phyloP scores from a whole-genome alignment of 2,888 invertebrate species.

The Schrankia costaestrigalis region DNA sequence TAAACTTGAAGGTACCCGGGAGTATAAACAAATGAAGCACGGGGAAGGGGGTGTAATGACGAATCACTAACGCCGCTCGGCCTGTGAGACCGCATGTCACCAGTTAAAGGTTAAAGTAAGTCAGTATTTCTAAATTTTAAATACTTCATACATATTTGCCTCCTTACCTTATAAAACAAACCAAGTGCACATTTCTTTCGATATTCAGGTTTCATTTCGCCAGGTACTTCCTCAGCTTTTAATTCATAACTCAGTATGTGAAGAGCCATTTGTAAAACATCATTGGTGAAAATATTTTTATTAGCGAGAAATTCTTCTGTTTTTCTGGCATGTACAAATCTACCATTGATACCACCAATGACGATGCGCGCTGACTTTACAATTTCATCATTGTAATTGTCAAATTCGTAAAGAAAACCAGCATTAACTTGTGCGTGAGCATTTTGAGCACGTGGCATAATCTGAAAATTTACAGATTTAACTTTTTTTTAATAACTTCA shows the following conservation, averaged over 20 bases:
- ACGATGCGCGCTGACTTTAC: slow-evolving; percentile 80
- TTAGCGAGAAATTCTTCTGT: slow-evolving; percentile 74
- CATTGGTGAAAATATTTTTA: slow-evolving; percentile 65
- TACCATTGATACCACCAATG: slow-evolving; percentile 77
- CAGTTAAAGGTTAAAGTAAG: too few relatives aligned
- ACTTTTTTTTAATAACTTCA: too few relatives aligned
- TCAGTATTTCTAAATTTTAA: too few relatives aligned
- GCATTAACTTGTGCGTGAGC: slow-evolving; percentile 89
- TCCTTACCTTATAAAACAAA: slow-evolving; percentile 83
- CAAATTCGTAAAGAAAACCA: slow-evolving; percentile 83
- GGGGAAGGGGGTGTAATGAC: too few relatives aligned
- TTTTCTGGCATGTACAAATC: slow-evolving; percentile 79
- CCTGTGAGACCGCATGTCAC: too few relatives aligned
- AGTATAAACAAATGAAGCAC: too few relatives aligned
- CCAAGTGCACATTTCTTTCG: slow-evolving; percentile 81
- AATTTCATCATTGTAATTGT: slow-evolving; percentile 34
- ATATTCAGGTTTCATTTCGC: slow-evolving; percentile 81
- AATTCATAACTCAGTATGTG: slow-evolving; percentile 77
- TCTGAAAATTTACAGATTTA: slow-evolving; percentile 65
- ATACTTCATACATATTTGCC: neutral
- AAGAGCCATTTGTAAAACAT: slow-evolving; percentile 75
- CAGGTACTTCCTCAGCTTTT: slow-evolving; percentile 58
- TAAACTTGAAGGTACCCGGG: too few relatives aligned
- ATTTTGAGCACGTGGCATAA: slow-evolving; percentile 86
- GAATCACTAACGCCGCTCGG: too few relatives aligned